phyloP scores from a whole-genome alignment of 2,797 vertebrate species.

The Pagetopsis macropterus region DNA sequence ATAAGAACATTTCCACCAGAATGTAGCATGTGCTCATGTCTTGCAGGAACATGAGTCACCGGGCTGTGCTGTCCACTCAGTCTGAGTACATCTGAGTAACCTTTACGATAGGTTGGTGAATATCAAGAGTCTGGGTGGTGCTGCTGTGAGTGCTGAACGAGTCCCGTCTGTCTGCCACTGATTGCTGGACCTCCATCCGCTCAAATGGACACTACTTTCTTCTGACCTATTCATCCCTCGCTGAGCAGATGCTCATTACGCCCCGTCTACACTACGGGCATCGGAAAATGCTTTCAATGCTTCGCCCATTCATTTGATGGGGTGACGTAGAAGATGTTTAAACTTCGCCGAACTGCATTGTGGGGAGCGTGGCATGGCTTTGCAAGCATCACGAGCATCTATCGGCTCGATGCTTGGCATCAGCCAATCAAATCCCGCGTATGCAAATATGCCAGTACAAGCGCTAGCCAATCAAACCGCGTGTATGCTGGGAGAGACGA shows the following conservation, averaged over 20 bases:
- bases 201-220: slow-evolving; percentile 39
- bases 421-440: too few relatives aligned
- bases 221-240: slow-evolving; percentile 29
- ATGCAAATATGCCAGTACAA: too few relatives aligned
- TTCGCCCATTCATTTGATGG: too few relatives aligned
- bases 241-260: neutral
- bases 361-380: too few relatives aligned
- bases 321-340: too few relatives aligned
- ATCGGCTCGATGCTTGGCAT: too few relatives aligned
- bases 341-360: too few relatives aligned
- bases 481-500: too few relatives aligned
- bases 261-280: too few relatives aligned
- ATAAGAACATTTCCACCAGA: neutral
- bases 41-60: neutral
- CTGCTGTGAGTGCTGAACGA: slow-evolving; percentile 30
- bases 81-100: slow-evolving; percentile 12
- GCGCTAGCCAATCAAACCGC: too few relatives aligned
- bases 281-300: too few relatives aligned
- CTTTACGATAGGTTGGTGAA: slow-evolving; percentile 13
- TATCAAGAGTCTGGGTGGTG: slow-evolving; percentile 9
- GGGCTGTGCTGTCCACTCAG: neutral
- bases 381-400: too few relatives aligned
- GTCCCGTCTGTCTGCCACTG: slow-evolving; percentile 29
- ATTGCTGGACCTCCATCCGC: slow-evolving; percentile 28
- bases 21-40: neutral